Conservation (phyloP, 30 jellyfish, hydroid and myxozoan species). For the Aurelia sp. region DNA sequence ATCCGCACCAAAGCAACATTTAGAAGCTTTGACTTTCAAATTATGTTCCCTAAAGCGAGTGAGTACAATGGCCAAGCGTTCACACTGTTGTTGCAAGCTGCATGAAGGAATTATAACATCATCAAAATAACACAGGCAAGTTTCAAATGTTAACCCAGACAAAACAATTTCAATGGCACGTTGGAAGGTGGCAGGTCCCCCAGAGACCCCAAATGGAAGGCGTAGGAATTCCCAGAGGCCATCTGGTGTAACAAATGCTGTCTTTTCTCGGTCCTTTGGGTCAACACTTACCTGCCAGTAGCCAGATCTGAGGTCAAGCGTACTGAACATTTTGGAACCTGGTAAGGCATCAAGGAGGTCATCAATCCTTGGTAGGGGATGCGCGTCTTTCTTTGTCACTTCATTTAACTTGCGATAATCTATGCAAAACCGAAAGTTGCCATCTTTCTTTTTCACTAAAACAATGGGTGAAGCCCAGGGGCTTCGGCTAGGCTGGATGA, state of each 20-base stretch:
- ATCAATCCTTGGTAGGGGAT: conserved; percentile 66
- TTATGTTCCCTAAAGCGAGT: conserved; percentile 31
- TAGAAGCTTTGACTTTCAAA: conserved; percentile 40
- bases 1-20: conserved; percentile 57
- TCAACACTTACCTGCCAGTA: conserved; percentile 56
- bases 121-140: conserved; percentile 68
- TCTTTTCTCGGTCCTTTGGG: conserved; percentile 52
- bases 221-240: conserved; percentile 46
- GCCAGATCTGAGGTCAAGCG: conserved; percentile 62
- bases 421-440: conserved; percentile 40
- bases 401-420: conserved; percentile 51
- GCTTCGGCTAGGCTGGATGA: conserved; percentile 30
- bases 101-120: conserved; percentile 40
- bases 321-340: conserved; percentile 33
- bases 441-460: conserved; percentile 75
- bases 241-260: conserved; percentile 56
- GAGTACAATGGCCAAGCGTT: conserved; percentile 33
- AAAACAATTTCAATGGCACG: conserved; percentile 62
- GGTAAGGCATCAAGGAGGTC: conserved; percentile 46
- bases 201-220: conserved; percentile 70
- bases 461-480: conserved; percentile 71
- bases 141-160: conserved; percentile 51
- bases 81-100: conserved; percentile 27
- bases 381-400: conserved; percentile 59
- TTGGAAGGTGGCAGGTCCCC: conserved; percentile 69